Evolutionary conservation across 2,113 vertebrate genomes (phyloP).

Genomic region (Cavia aperea): DNA sequence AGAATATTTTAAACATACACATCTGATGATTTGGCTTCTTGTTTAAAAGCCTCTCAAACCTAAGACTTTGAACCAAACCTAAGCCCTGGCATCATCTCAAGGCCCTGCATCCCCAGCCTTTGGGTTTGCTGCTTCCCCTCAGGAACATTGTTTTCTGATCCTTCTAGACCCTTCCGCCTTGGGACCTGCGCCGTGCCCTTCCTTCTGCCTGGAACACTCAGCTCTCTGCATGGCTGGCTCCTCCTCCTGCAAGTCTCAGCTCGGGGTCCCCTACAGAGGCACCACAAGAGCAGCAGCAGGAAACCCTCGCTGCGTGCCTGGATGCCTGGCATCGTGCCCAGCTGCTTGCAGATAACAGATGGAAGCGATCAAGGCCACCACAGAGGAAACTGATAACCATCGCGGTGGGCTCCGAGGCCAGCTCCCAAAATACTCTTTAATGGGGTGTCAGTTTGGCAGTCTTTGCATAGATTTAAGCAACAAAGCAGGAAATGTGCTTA

Average conservation of each 20-base stretch:
- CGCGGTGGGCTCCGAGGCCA: neutral
- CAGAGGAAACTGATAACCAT: neutral
- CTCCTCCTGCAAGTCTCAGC: neutral
- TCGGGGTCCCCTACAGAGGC: neutral
- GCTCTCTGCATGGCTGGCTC: neutral
- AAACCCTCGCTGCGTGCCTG: fast-evolving
- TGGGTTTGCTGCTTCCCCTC: fast-evolving
- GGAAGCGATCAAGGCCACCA: neutral
- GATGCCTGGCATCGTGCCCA: fast-evolving
- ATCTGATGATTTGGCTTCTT: neutral
- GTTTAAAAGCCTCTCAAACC: neutral
- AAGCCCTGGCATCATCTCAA: neutral
- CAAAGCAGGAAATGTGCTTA: neutral
- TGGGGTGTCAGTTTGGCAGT: neutral
- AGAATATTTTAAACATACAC: neutral
- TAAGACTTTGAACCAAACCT: neutral
- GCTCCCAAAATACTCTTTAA: neutral
- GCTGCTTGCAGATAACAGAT: neutral
- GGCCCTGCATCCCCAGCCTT: fast-evolving
- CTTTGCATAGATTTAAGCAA: neutral
- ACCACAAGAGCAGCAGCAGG: neutral
- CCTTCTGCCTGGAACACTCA: neutral
- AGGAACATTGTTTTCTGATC: neutral
- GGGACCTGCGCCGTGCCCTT: neutral
- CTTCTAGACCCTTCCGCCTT: neutral